Evolutionary conservation across 2,888 invertebrate genomes (phyloP).

Genomic region (Amiota minor): DNA sequence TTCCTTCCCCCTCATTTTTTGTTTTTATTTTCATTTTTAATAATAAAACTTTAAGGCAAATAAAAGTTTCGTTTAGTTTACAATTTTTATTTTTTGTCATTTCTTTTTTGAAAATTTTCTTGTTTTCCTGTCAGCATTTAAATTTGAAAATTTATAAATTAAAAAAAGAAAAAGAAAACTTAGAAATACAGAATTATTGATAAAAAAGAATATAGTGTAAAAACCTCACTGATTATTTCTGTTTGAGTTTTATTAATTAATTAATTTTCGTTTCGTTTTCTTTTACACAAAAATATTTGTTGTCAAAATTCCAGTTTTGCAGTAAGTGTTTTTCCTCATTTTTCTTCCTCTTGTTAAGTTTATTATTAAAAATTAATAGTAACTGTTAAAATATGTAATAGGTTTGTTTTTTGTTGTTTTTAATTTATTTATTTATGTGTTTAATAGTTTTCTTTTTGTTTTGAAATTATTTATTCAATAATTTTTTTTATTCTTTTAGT

Average conservation of each 20-base stretch:
- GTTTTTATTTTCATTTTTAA: constrained; percentile 48
- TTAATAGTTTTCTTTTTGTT: constrained; percentile 22
- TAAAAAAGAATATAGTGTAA: background rate
- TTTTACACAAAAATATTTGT: constrained; percentile 41
- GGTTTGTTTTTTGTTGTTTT: constrained; percentile 42
- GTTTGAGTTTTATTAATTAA: constrained; percentile 28
- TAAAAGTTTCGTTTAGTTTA: constrained; percentile 72
- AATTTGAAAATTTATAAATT: background rate
- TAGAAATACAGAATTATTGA: background rate
- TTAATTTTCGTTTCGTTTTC: constrained; percentile 53
- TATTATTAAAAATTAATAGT: constrained; percentile 52
- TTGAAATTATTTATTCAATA: constrained; percentile 34
- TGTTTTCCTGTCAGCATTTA: background rate
- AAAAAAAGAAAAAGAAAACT: background rate
- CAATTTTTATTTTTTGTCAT: constrained; percentile 34
- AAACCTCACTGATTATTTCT: background rate
- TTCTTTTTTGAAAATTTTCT: background rate
- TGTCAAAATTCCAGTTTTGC: background rate
- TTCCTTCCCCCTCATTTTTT: constrained; percentile 32
- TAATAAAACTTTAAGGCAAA: constrained; percentile 69
- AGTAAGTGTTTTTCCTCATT: constrained; percentile 30
- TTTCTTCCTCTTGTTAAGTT: constrained; percentile 37
- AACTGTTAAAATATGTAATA: constrained; percentile 66
- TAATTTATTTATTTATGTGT: constrained; percentile 49
- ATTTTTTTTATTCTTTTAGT: constrained; percentile 37